Evolutionary conservation across 2,113 vertebrate genomes (phyloP).

Genomic region (Alosa alosa): DNA sequence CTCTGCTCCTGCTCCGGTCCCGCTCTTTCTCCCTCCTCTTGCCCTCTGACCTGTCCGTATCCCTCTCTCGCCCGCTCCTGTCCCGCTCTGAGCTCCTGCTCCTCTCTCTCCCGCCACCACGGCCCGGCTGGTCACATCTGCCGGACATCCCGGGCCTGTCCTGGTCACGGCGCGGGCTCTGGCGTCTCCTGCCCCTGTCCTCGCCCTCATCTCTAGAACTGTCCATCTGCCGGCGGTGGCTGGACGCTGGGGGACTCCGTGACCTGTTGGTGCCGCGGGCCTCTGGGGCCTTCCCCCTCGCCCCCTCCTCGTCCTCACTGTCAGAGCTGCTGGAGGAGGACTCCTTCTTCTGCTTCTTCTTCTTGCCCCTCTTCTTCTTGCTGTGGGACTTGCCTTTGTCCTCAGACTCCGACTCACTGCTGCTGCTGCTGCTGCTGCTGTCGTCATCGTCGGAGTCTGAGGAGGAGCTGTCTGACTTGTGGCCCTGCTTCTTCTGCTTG

Average conservation of each 20-base stretch:
- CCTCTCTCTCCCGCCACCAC: conserved; percentile 30
- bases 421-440: conserved; percentile 73
- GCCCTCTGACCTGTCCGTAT: neutral
- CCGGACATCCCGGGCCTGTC: neutral
- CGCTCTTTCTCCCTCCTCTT: conserved; percentile 1
- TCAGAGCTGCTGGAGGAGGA: conserved; percentile 73
- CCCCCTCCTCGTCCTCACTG: conserved; percentile 67
- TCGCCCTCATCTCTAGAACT: neutral
- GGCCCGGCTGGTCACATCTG: neutral
- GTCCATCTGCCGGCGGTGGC: neutral
- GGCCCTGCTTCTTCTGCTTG: conserved; percentile 75
- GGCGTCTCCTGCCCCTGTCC: neutral
- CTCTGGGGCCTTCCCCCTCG: conserved; percentile 69
- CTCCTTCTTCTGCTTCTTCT: conserved; percentile 72
- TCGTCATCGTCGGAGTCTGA: conserved; percentile 59
- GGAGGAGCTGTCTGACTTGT: conserved; percentile 59
- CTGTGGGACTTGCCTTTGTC: conserved; percentile 56
- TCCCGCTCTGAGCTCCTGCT: conserved; percentile 63
- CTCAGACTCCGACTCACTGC: conserved; percentile 74
- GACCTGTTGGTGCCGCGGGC: conserved; percentile 68
- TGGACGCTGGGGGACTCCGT: conserved; percentile 46
- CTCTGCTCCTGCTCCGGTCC: conserved; percentile 19
- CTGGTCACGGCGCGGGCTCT: neutral
- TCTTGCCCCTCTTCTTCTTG: neutral
- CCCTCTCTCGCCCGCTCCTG: conserved; percentile 52